Evolutionary conservation across 2,888 invertebrate genomes (phyloP).

Genomic region (Spodoptera littoralis): DNA sequence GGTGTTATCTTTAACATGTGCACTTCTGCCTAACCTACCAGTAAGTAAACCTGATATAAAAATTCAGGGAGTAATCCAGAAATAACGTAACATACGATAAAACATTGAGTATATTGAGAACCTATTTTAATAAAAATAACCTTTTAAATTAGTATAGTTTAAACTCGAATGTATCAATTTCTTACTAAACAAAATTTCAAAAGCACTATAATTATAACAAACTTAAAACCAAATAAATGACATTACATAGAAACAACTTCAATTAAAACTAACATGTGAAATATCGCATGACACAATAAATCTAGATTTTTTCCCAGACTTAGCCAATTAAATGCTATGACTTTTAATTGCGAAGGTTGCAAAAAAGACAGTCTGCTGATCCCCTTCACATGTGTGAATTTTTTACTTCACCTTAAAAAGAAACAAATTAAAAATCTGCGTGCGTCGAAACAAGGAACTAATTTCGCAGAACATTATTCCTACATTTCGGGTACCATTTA

Average conservation of each 20-base stretch:
- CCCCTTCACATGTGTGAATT: constrained; percentile 14
- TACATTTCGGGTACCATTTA: constrained; percentile 4
- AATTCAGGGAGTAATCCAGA: no score
- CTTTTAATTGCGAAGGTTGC: constrained; percentile 26
- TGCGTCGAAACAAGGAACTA: constrained; percentile 12
- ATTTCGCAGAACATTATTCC: background rate
- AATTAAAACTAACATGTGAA: constrained; percentile 17
- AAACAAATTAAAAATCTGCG: background rate
- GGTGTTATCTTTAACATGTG: no score
- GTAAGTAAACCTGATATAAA: no score
- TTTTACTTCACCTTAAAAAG: constrained; percentile 25
- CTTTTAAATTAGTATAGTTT: no score
- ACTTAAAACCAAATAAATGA: background rate
- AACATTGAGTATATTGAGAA: no score
- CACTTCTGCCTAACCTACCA: no score
- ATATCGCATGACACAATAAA: constrained; percentile 16
- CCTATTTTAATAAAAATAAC: no score
- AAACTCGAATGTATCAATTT: no score
- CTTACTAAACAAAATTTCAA: no score
- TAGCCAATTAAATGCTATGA: constrained; percentile 11
- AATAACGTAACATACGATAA: no score
- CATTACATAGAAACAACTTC: constrained; percentile 1
- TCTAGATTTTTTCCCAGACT: constrained; percentile 30
- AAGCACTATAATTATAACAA: no score
- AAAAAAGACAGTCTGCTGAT: constrained; percentile 18